Base-by-base conservation (phyloP, 2,113 vertebrate genomes). In the Myiozetetes cayanensis region DNA sequence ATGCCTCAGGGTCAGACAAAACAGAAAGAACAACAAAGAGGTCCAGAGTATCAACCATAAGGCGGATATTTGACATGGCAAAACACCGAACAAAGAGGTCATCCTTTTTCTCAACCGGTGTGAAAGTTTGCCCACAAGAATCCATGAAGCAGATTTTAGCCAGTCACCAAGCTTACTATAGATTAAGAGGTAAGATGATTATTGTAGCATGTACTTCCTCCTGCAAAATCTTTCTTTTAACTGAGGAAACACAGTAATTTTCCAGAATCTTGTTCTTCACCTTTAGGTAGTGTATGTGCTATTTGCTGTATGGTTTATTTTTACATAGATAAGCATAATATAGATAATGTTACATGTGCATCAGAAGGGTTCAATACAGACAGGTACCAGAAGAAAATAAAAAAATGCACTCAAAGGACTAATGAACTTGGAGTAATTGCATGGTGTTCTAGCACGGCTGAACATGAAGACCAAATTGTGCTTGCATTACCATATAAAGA, bases 91-190 rank as follows among this genome's bases (percentile, higher is more conserved):
- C 98, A 73, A 99, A 98, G 95, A 98, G 99, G 96, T 99, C 98
- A 9, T 93, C 98, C 33, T 98, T 99, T 61, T 96, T 98, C 66
- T 98, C 98, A 92, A 96, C 98, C 6, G 99, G 98, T 50, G 98
- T 99, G 94, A 98, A 98, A 93, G 97, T 99, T 56, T 99, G 99
- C 88, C 98, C 98, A 21, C 98, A 99, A 52, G 98, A 99, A 95
- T 98, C 98, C 65, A 46, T 99, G 77, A 96, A 96, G n/a, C 98
- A 99, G 53, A 98, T 99, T 77, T 92, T 99, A 85, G 98, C 98
- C 93, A 99, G 98, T 90, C 98, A 99, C 86, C 98, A 98, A 96
- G 98, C 98, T 9, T 99, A 99, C 96, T 99, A 99, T 80, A 98
- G 98, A 96, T 97, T 99, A 75, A 97, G 99, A 99, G 99, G 99